Evolutionary conservation across 2,888 invertebrate species (phyloP).

Genomic region (Mactromeris polynyma): DNA sequence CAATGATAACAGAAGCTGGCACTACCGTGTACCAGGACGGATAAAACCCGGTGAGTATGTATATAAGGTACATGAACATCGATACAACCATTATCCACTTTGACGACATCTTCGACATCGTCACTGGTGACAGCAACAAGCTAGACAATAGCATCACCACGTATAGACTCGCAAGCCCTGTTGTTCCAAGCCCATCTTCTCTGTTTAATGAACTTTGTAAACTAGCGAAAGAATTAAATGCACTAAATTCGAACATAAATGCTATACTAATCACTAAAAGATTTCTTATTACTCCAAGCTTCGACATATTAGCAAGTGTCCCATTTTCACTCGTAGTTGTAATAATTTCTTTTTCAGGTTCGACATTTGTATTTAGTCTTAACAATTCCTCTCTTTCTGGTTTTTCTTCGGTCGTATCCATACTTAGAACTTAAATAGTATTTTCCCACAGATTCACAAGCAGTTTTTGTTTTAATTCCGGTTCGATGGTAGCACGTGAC

Average conservation of each 20-base stretch:
- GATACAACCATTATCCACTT: constrained; percentile 33
- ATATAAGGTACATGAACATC: background rate
- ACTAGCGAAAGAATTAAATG: constrained; percentile 23
- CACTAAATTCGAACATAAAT: constrained; percentile 27
- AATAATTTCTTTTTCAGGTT: background rate
- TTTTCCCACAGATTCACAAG: background rate
- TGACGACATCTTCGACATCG: background rate
- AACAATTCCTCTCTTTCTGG: background rate
- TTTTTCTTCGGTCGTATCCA: background rate
- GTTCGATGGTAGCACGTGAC: too few species aligned
- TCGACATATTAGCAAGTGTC: background rate
- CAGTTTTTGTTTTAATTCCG: too few species aligned
- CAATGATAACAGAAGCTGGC: constrained; percentile 32
- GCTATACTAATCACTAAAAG: constrained; percentile 23
- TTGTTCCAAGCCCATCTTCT: constrained; percentile 32
- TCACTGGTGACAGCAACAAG: constrained; percentile 23
- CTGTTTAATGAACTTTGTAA: constrained; percentile 39
- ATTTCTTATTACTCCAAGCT: background rate
- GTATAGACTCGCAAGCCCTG: constrained; percentile 18
- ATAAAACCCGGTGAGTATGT: constrained; percentile 33
- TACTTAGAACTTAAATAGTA: background rate
- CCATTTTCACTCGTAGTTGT: background rate
- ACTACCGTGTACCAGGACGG: constrained; percentile 33
- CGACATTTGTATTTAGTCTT: background rate
- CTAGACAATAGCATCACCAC: constrained; percentile 16